Conservation (phyloP, 2,113 vertebrate genomes). For the Dipodomys spectabilis region DNA sequence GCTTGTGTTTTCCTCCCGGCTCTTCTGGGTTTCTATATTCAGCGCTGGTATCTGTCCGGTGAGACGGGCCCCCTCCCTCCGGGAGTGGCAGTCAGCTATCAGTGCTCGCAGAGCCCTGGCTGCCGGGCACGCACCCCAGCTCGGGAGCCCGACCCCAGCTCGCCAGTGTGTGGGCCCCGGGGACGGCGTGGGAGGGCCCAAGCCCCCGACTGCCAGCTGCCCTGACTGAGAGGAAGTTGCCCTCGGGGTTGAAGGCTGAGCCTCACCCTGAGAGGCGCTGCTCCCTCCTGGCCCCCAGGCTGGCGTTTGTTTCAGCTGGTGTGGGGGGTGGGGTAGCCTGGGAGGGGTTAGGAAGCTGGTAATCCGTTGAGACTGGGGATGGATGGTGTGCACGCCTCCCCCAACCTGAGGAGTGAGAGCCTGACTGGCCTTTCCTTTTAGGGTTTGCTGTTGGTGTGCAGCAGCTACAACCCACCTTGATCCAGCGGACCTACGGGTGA, state of each 20-base stretch:
- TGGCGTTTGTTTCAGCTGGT: background rate
- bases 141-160: background rate
- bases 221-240: background rate
- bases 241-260: background rate
- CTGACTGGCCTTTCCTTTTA: slow-evolving; percentile 68
- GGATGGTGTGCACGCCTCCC: too few species aligned
- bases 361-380: background rate
- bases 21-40: slow-evolving; percentile 29
- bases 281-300: background rate
- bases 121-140: background rate
- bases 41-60: background rate
- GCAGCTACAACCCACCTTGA: slow-evolving; percentile 95
- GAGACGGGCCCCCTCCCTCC: background rate
- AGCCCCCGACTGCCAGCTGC: background rate
- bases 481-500: slow-evolving; percentile 98
- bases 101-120: background rate
- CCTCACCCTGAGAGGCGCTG: background rate
- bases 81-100: slow-evolving; percentile 41
- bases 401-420: too few species aligned
- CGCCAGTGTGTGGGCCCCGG: accelerated
- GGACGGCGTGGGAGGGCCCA: background rate
- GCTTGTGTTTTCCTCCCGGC: background rate
- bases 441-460: slow-evolving; percentile 96
- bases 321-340: background rate
- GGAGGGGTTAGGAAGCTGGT: background rate